Conservation (phyloP, 2,888 invertebrate species). For the Acronicta alni region DNA sequence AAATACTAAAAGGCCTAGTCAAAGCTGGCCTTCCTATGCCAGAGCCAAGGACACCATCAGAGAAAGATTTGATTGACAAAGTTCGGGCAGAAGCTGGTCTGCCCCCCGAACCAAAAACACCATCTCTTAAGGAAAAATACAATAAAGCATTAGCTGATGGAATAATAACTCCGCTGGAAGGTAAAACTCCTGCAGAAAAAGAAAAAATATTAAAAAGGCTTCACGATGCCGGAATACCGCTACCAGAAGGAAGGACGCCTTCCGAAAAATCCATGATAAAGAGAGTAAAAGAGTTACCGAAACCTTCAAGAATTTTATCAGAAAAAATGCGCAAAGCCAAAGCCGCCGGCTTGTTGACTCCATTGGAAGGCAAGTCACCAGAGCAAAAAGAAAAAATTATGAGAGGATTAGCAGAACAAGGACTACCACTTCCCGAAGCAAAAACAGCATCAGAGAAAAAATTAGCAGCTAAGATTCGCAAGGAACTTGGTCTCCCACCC, state of each 20-base stretch:
- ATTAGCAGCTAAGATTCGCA: slow-evolving; percentile 53
- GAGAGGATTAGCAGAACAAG: slow-evolving; percentile 5
- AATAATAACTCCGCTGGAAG: slow-evolving; percentile 23
- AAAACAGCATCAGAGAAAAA: slow-evolving; percentile 16
- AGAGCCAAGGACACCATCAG: slow-evolving; percentile 24
- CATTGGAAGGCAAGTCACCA: slow-evolving; percentile 9
- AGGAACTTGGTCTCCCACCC: slow-evolving; percentile 61
- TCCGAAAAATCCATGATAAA: slow-evolving; percentile 19
- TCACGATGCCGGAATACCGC: slow-evolving; percentile 15
- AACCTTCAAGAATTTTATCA: slow-evolving; percentile 18
- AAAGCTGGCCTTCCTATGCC: slow-evolving; percentile 26
- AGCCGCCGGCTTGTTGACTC: slow-evolving; percentile 3
- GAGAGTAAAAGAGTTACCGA: slow-evolving; percentile 12
- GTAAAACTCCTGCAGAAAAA: slow-evolving; percentile 23
- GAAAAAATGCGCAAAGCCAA: slow-evolving; percentile 13
- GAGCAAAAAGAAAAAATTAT: slow-evolving; percentile 16
- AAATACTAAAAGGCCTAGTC: slow-evolving; percentile 13
- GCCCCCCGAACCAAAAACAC: slow-evolving; percentile 25
- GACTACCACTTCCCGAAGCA: slow-evolving; percentile 13
- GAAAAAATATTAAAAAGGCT: slow-evolving; percentile 13
- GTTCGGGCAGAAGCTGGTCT: slow-evolving; percentile 20
- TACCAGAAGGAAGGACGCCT: slow-evolving; percentile 34
- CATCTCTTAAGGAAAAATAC: slow-evolving; percentile 20
- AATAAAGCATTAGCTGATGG: slow-evolving; percentile 16
- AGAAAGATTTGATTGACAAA: slow-evolving; percentile 17